Evolutionary conservation across 2,797 vertebrate species (phyloP).

Genomic region (Lutjanus campechanus): DNA sequence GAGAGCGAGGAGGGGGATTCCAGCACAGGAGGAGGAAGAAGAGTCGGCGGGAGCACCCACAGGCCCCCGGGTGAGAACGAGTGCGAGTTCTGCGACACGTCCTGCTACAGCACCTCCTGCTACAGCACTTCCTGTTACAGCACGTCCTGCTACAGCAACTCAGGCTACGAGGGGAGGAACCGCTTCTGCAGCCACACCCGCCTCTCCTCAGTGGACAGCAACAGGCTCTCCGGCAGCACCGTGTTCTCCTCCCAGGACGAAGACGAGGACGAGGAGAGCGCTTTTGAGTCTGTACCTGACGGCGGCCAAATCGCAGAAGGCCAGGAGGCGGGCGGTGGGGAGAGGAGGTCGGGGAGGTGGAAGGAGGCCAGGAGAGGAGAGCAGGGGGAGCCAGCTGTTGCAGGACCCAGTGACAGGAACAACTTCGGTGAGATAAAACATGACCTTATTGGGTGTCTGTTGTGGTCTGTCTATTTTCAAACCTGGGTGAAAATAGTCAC

Average conservation of each 20-base stretch:
- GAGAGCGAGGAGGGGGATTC: slow-evolving; percentile 91
- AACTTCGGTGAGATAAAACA: slow-evolving; percentile 87
- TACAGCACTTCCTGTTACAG: slow-evolving; percentile 97
- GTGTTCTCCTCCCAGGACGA: slow-evolving; percentile 98
- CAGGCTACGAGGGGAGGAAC: slow-evolving; percentile 88
- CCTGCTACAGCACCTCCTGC: slow-evolving; percentile 95
- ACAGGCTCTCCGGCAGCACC: slow-evolving; percentile 95
- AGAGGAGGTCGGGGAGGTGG: slow-evolving; percentile 80
- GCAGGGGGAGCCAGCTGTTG: slow-evolving; percentile 84
- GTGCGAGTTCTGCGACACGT: slow-evolving; percentile 93
- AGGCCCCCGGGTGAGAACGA: slow-evolving; percentile 88
- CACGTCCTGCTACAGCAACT: slow-evolving; percentile 92
- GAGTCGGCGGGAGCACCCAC: slow-evolving; percentile 78
- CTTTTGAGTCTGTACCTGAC: slow-evolving; percentile 93
- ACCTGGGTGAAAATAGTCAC: too few species aligned
- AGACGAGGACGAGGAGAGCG: slow-evolving; percentile 91
- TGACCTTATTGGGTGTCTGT: neutral
- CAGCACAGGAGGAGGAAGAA: slow-evolving; percentile 78
- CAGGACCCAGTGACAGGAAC: slow-evolving; percentile 89
- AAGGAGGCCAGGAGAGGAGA: slow-evolving; percentile 82
- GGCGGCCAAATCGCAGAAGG: slow-evolving; percentile 87
- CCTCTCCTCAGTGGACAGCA: slow-evolving; percentile 96
- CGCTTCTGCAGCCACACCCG: slow-evolving; percentile 94
- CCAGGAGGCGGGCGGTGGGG: slow-evolving; percentile 83
- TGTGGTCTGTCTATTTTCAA: neutral